These are phyloP conservation scores for Eulimnadia texana DNA, from an alignment of 1,140 invertebrate species.

Conservation along the genomic window DNA sequence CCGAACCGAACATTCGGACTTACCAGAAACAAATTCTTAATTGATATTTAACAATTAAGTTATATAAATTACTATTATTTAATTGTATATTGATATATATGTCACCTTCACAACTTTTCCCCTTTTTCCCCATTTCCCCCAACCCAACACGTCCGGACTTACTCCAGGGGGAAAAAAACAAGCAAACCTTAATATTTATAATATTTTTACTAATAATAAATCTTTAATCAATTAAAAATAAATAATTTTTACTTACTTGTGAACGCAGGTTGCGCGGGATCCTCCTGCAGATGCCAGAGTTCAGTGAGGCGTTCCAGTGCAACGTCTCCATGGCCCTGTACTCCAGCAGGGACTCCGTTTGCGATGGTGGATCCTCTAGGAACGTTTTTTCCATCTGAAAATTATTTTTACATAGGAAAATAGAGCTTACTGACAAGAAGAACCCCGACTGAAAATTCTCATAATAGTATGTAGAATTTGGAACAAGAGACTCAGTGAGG, in stretches of 20 bases:
- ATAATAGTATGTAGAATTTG: too few species aligned
- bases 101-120: not conserved
- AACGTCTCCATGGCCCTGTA: not conserved
- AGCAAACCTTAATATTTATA: not conserved
- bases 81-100: not conserved
- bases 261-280: constrained; percentile 2
- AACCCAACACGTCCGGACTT: too few species aligned
- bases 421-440: not conserved
- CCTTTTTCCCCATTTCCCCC: not conserved
- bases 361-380: constrained; percentile 1
- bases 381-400: not conserved
- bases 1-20: not conserved
- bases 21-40: not conserved
- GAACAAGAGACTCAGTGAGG: too few species aligned
- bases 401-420: not conserved
- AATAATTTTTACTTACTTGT: not conserved
- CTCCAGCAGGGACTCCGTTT: not conserved
- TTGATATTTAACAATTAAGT: not conserved
- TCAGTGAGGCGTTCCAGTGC: constrained; percentile 8
- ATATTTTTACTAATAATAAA: not conserved
- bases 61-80: not conserved
- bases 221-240: not conserved
- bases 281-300: constrained; percentile 14
- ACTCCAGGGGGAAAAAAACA: too few species aligned
- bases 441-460: too few species aligned